Conservation (phyloP, 1,140 invertebrate genomes). For the Anoplolepis gracilipes region DNA sequence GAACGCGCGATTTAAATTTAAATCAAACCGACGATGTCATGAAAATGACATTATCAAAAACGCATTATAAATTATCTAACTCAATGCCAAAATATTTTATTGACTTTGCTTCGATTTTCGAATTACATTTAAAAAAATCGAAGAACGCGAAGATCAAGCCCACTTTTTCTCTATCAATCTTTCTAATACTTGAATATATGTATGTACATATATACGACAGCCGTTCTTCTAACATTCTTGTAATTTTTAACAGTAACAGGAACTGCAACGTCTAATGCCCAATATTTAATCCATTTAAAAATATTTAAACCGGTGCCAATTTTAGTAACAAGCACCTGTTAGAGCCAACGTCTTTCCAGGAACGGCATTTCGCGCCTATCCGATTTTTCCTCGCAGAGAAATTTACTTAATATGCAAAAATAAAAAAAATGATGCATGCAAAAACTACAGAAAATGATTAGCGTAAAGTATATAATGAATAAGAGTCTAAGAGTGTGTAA, state of each 20-base stretch:
- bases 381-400: conserved; percentile 15
- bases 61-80: conserved; percentile 21
- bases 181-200: conserved; percentile 48
- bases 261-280: conserved; percentile 59
- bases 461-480: not conserved
- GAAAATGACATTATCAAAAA: conserved; percentile 47
- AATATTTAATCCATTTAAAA: conserved; percentile 44
- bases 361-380: conserved; percentile 20
- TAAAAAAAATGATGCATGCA: conserved; percentile 24
- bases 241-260: conserved; percentile 60
- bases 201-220: conserved; percentile 35
- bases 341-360: conserved; percentile 6
- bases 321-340: conserved; percentile 41
- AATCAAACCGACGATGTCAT: conserved; percentile 5
- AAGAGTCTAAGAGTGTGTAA: too few species aligned
- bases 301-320: conserved; percentile 20
- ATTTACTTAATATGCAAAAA: conserved; percentile 2
- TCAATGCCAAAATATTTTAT: not conserved
- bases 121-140: conserved; percentile 4
- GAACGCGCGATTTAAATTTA: conserved; percentile 14
- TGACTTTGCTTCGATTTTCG: not conserved
- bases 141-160: conserved; percentile 20
- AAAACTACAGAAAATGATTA: not conserved
- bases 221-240: conserved; percentile 31
- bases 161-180: not conserved